phyloP scores from a whole-genome alignment of 2,888 invertebrate species.

The Andrena haemorrhoa region DNA sequence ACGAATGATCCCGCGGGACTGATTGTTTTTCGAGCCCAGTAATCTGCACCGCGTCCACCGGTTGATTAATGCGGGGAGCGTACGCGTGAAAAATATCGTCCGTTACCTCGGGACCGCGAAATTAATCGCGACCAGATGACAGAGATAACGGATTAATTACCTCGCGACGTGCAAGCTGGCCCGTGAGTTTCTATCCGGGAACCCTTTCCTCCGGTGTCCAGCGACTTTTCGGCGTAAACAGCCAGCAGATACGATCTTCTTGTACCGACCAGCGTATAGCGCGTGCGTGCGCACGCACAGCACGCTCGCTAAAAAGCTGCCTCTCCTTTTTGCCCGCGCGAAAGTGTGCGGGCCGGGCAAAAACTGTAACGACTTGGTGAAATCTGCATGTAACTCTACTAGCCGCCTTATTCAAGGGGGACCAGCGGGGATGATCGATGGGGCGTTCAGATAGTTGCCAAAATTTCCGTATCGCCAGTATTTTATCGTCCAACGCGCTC shows the following conservation, averaged over 20 bases:
- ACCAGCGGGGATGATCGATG: slow-evolving; percentile 49
- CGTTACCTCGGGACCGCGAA: slow-evolving; percentile 76
- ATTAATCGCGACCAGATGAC: slow-evolving; percentile 78
- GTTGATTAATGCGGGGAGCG: slow-evolving; percentile 53
- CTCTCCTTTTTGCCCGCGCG: slow-evolving; percentile 18
- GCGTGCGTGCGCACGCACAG: slow-evolving; percentile 43
- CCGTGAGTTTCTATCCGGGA: slow-evolving; percentile 8
- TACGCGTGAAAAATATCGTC: slow-evolving; percentile 55
- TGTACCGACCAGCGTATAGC: slow-evolving; percentile 3
- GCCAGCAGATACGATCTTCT: slow-evolving; percentile 62
- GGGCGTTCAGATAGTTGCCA: slow-evolving; percentile 55
- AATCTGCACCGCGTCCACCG: background rate
- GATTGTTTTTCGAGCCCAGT: slow-evolving; percentile 13
- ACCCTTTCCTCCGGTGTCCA: slow-evolving; percentile 33
- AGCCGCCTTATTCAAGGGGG: slow-evolving; percentile 34
- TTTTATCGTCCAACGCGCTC: slow-evolving; percentile 30
- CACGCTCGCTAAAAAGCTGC: slow-evolving; percentile 14
- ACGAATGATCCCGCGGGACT: background rate
- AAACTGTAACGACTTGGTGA: slow-evolving; percentile 62
- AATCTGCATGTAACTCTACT: slow-evolving; percentile 72
- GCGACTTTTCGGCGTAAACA: slow-evolving; percentile 51
- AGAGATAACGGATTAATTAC: slow-evolving; percentile 79
- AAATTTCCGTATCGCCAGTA: slow-evolving; percentile 34
- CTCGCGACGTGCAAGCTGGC: slow-evolving; percentile 48
- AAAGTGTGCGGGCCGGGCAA: slow-evolving; percentile 50